Evolutionary conservation across 2,797 vertebrate species (phyloP).

Genomic region (Triplophysa yarkandensis): DNA sequence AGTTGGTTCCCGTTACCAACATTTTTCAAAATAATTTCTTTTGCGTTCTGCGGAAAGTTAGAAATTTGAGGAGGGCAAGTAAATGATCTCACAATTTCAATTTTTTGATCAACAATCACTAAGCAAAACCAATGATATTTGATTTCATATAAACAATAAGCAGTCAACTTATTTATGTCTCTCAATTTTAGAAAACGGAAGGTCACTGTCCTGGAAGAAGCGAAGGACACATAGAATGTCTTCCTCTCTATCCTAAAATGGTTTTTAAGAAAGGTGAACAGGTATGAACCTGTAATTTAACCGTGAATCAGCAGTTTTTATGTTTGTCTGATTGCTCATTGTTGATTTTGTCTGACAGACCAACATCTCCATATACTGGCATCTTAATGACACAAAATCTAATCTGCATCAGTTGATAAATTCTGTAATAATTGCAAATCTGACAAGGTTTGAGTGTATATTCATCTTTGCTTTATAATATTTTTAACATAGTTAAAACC

Average conservation of each 20-base stretch:
- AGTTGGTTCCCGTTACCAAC: too few relatives aligned
- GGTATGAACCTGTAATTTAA: slow-evolving; percentile 49
- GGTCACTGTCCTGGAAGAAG: slow-evolving; percentile 47
- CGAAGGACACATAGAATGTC: slow-evolving; percentile 53
- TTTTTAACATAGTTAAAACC: too few relatives aligned
- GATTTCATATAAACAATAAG: neutral
- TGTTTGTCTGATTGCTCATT: neutral
- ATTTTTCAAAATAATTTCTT: too few relatives aligned
- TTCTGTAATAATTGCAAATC: slow-evolving; percentile 60
- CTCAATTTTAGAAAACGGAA: slow-evolving; percentile 48
- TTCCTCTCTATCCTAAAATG: slow-evolving; percentile 58
- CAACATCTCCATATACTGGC: slow-evolving; percentile 69
- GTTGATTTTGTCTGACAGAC: slow-evolving; percentile 51
- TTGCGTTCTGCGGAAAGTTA: too few relatives aligned
- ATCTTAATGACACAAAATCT: slow-evolving; percentile 62
- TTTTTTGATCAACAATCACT: too few relatives aligned
- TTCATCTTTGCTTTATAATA: too few relatives aligned
- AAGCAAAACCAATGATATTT: too few relatives aligned
- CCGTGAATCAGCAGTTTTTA: neutral
- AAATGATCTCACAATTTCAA: too few relatives aligned
- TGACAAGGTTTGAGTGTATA: slow-evolving; percentile 69
- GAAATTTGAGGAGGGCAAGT: too few relatives aligned
- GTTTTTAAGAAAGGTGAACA: slow-evolving; percentile 44
- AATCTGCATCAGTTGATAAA: slow-evolving; percentile 32
- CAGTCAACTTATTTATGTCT: neutral